Conservation (phyloP, 2,797 vertebrate genomes). For the Picus viridis region DNA sequence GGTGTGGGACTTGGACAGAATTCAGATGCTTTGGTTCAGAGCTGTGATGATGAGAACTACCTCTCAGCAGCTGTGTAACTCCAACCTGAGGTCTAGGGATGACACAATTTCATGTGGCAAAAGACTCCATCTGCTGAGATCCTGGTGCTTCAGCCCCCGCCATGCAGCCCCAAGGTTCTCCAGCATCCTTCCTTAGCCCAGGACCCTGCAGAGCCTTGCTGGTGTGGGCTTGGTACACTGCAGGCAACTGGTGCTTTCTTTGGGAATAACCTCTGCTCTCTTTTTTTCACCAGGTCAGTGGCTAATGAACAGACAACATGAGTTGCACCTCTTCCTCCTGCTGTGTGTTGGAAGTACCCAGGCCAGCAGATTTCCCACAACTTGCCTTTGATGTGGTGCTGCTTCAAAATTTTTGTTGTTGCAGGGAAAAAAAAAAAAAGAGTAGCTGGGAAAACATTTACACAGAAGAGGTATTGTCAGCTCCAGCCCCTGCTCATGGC, state of each 20-base stretch:
- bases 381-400: background rate
- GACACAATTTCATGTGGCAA: background rate
- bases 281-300: background rate
- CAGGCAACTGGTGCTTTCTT: background rate
- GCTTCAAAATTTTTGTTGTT: background rate
- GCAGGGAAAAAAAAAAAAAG: background rate
- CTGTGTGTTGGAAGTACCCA: background rate
- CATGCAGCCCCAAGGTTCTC: background rate
- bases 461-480: background rate
- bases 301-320: accelerated
- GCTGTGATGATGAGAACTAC: background rate
- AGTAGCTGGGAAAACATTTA: background rate
- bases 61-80: background rate
- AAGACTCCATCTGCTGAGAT: background rate
- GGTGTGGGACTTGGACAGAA: accelerated
- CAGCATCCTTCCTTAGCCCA: background rate
- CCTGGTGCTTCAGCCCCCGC: background rate
- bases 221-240: background rate
- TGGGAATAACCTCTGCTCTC: background rate
- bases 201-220: background rate
- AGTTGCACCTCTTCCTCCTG: background rate
- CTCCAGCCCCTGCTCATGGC: background rate
- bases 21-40: background rate
- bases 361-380: background rate
- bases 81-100: background rate